These are phyloP conservation scores for Cantharis flavilabris DNA, from an alignment of 2,888 invertebrate species.

Conservation along the genomic window DNA sequence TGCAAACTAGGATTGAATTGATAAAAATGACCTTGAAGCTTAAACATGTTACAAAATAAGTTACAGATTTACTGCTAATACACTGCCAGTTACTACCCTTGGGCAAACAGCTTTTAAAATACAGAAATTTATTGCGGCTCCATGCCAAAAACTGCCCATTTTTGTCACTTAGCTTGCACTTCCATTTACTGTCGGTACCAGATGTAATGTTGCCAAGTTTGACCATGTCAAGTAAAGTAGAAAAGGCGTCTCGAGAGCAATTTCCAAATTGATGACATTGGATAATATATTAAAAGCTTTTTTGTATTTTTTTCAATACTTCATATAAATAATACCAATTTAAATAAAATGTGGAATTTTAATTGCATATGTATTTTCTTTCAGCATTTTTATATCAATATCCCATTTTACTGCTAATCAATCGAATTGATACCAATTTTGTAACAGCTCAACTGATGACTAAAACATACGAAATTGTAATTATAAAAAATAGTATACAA, in stretches of 20 bases:
- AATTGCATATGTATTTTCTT: too few relatives aligned
- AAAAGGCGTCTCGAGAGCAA: background rate
- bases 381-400: too few relatives aligned
- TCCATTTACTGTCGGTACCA: background rate
- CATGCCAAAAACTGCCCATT: background rate
- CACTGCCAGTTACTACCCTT: background rate
- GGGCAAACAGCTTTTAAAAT: background rate
- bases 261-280: background rate
- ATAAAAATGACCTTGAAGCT: background rate
- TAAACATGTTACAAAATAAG: background rate
- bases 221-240: background rate
- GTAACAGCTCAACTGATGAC: too few relatives aligned
- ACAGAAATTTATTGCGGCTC: background rate
- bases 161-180: background rate
- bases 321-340: too few relatives aligned
- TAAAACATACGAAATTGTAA: too few relatives aligned
- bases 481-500: too few relatives aligned
- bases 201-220: background rate
- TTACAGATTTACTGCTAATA: background rate
- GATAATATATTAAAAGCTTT: too few relatives aligned
- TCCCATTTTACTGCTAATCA: too few relatives aligned
- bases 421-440: too few relatives aligned
- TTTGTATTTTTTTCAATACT: too few relatives aligned
- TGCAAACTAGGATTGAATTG: background rate
- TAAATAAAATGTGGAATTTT: too few relatives aligned